Evolutionary conservation across 2,888 invertebrate genomes (phyloP).

Genomic region (Parascotia fuliginaria): DNA sequence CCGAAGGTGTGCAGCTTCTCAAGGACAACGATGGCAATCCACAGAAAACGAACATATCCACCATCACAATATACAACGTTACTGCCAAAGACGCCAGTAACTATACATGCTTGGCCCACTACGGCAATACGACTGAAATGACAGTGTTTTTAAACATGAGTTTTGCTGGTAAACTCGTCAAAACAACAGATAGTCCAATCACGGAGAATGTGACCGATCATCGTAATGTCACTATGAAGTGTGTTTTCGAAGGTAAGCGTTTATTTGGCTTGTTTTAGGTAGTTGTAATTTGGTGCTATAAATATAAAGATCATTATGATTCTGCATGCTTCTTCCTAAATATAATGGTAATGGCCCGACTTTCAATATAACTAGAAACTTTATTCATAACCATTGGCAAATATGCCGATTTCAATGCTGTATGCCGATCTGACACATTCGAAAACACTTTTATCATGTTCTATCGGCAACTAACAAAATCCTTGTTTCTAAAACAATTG

Average conservation of each 20-base stretch:
- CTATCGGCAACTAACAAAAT: too few relatives aligned
- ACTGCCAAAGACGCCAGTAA: constrained; percentile 63
- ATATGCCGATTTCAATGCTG: too few relatives aligned
- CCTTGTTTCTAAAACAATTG: too few relatives aligned
- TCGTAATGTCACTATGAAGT: constrained; percentile 55
- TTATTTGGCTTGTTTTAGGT: background rate
- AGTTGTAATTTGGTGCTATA: too few relatives aligned
- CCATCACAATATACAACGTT: constrained; percentile 57
- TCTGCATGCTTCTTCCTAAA: too few relatives aligned
- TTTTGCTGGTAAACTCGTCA: constrained; percentile 57
- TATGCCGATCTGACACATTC: too few relatives aligned
- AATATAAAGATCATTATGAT: too few relatives aligned
- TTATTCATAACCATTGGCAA: too few relatives aligned
- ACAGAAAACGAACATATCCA: constrained; percentile 52
- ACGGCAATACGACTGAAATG: constrained; percentile 40
- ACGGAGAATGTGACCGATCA: constrained; percentile 51
- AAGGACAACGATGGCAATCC: constrained; percentile 57
- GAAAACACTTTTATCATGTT: too few relatives aligned
- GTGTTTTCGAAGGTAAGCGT: constrained; percentile 73
- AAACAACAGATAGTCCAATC: constrained; percentile 53
- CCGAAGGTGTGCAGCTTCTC: constrained; percentile 37
- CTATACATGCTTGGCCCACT: constrained; percentile 63
- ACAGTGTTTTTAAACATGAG: constrained; percentile 55
- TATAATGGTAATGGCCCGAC: too few relatives aligned
- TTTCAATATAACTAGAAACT: too few relatives aligned